These are phyloP conservation scores for Omphaloscelis lunosa DNA, from an alignment of 2,888 invertebrate species.

Conservation along the genomic window DNA sequence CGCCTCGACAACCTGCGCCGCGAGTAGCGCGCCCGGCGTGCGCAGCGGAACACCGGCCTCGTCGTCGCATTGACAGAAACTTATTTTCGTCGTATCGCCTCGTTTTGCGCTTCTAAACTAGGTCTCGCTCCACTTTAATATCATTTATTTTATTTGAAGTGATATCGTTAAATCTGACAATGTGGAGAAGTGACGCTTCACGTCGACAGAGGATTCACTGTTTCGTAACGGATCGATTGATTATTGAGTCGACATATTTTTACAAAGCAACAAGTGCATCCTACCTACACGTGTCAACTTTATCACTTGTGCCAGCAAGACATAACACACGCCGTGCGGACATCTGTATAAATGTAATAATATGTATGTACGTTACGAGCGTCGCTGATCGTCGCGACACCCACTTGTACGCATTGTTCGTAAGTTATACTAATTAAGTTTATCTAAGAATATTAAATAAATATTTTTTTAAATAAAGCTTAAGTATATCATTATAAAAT, in stretches of 20 bases:
- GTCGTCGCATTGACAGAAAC: neutral
- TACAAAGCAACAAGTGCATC: slow-evolving; percentile 26
- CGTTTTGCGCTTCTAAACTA: neutral
- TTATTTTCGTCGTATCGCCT: neutral
- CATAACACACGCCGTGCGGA: neutral
- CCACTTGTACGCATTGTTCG: slow-evolving; percentile 68
- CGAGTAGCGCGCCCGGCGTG: slow-evolving; percentile 90
- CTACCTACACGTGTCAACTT: neutral
- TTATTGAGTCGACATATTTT: slow-evolving; percentile 5
- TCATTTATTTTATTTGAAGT: neutral
- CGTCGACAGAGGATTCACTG: neutral
- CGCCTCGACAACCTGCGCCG: slow-evolving; percentile 98
- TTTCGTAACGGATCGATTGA: no score
- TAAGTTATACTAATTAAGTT: slow-evolving; percentile 78
- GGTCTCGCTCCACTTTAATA: slow-evolving; percentile 7
- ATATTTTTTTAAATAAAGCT: slow-evolving; percentile 61
- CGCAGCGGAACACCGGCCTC: neutral
- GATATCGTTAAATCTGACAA: slow-evolving; percentile 13
- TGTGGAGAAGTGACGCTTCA: neutral
- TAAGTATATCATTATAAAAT: slow-evolving; percentile 6
- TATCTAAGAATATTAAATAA: slow-evolving; percentile 77
- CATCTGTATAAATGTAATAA: slow-evolving; percentile 13
- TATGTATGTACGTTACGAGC: slow-evolving; percentile 2
- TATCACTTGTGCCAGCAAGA: neutral
- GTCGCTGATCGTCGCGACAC: neutral